Evolutionary conservation across 2,113 vertebrate genomes (phyloP), one percentile per base, ranked within the genome.

Genomic region (Stigmatopora argus): DNA sequence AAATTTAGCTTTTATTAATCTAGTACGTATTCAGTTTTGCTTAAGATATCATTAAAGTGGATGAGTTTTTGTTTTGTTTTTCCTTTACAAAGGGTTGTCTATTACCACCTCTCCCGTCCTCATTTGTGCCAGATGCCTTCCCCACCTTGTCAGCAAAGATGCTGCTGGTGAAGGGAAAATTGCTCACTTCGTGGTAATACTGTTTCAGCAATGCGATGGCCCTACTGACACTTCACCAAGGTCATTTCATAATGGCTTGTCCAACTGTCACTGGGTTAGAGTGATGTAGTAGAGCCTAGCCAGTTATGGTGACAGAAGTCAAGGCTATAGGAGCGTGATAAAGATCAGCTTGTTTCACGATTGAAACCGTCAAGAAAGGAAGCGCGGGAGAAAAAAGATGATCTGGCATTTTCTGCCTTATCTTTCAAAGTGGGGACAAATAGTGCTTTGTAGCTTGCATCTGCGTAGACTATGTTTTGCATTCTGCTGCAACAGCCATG

Each of bases 171-270:
- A 69, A 79, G 65, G 57, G 82, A 80, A 83, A 85, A 88, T 80
- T 73, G 84, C 83, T 85, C 84, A 87, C 78, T 87, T 76, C 81
- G 72, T 77, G 80, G 79, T 73, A 78, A 84, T 85, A 77, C 66
- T 78, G 78, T 84, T 89, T 87, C 85, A 74, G 79, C 73, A 69
- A 73, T 48, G 41, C 66, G 64, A 71, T 74, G 64, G 76, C 65
- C 69, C 60, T 21, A 59, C 80, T 81, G 85, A 88, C 76, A 80
- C 80, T 56, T 72, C 69, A 84, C 82, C 87, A 91, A 90, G 89
- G 90, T 91, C 86, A 85, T 86, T 79, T 87, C 70, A 81, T 87
- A 85, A 87, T 83, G 76, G 77, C 67, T 67, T 77, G 79, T 87
- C 82, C 83, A 72, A 74, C 85, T 83, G 84, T 77, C 89, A 89